Evolutionary conservation across 1,140 invertebrate genomes (phyloP).

Genomic region (Scylla paramamosain): DNA sequence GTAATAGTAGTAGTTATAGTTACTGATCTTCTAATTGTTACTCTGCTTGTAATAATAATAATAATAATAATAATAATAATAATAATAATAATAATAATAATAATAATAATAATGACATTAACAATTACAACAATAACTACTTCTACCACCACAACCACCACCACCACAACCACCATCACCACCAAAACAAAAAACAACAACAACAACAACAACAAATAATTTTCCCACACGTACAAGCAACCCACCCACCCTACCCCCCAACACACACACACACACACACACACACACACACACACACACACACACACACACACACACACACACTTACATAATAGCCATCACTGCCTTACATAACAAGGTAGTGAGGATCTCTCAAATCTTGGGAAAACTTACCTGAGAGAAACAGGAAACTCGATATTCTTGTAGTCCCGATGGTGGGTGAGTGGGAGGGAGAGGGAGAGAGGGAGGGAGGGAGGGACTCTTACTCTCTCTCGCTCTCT

Average conservation of each 20-base stretch:
- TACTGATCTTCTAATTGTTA: too few relatives aligned
- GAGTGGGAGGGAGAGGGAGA: neutral
- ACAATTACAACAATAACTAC: too few relatives aligned
- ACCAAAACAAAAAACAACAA: too few relatives aligned
- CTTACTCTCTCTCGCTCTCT: neutral
- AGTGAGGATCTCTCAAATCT: neutral
- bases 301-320: slow-evolving; percentile 52
- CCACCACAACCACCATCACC: too few relatives aligned
- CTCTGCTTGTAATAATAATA: too few relatives aligned
- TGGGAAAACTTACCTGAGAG: neutral
- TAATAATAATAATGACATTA: too few relatives aligned
- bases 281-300: slow-evolving; percentile 35
- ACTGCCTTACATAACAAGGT: neutral
- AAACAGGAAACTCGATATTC: neutral
- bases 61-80: too few relatives aligned
- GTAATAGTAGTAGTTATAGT: too few relatives aligned
- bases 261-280: neutral
- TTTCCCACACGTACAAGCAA: neutral
- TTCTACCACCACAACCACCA: too few relatives aligned
- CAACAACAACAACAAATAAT: neutral
- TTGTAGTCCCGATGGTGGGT: neutral
- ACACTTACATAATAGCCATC: neutral
- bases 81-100: too few relatives aligned
- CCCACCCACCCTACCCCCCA: too few relatives aligned
- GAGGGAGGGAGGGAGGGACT: neutral